Conservation (phyloP, 1,140 invertebrate genomes). For the Stegodyphus mimosarum region DNA sequence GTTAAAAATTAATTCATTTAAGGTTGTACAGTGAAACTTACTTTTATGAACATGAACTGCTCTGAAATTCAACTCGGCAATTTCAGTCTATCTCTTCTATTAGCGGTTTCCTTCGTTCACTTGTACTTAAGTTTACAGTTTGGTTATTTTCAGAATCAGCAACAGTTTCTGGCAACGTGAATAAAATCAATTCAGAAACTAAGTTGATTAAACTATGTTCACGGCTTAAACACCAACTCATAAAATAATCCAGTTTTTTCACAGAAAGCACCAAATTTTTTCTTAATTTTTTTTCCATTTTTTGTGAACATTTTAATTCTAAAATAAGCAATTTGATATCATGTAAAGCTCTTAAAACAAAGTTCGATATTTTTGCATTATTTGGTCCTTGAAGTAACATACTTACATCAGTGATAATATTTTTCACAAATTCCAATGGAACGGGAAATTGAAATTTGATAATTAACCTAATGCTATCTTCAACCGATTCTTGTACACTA, state of each 20-base stretch:
- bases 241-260: constrained; percentile 46
- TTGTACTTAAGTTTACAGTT: no score
- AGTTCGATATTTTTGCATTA: constrained; percentile 29
- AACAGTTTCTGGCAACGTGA: constrained; percentile 38
- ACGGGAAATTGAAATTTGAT: background rate
- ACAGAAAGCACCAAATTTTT: constrained; percentile 7
- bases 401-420: constrained; percentile 23
- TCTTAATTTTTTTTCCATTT: background rate
- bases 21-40: no score
- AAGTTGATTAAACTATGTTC: background rate
- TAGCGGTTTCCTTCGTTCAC: no score
- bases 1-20: no score
- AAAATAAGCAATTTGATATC: constrained; percentile 37
- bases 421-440: constrained; percentile 26
- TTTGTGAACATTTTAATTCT: constrained; percentile 2
- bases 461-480: constrained; percentile 45
- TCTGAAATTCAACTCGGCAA: no score
- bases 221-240: constrained; percentile 33
- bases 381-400: constrained; percentile 24
- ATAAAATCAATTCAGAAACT: constrained; percentile 30
- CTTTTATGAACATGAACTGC: no score
- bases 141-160: no score
- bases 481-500: constrained; percentile 21
- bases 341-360: constrained; percentile 46
- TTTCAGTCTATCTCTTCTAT: no score